phyloP scores from a whole-genome alignment of 2,113 vertebrate species.

The Entomyzon cyanotis region DNA sequence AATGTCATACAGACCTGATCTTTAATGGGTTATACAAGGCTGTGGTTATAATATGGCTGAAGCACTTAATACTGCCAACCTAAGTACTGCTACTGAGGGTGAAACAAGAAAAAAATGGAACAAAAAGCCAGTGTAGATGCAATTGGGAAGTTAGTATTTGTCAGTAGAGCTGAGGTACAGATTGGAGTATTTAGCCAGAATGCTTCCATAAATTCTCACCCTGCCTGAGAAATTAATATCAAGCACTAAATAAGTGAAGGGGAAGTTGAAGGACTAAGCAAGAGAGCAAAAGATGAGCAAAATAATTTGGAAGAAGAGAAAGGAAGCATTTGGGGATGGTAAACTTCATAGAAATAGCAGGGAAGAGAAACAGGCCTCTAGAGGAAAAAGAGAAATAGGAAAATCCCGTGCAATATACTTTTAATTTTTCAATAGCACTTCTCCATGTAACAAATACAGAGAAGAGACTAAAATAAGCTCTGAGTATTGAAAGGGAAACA shows the following conservation, averaged over 20 bases:
- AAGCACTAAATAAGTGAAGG: not conserved
- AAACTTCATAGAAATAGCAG: not conserved
- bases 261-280: not conserved
- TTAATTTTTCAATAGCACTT: conserved; percentile 42
- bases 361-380: not conserved
- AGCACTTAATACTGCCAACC: not conserved
- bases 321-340: not conserved
- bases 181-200: not conserved
- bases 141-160: not conserved
- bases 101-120: not conserved
- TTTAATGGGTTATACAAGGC: conserved; percentile 28
- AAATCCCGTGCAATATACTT: conserved; percentile 47
- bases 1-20: conserved; percentile 29
- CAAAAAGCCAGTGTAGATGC: not conserved
- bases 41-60: not conserved
- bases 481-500: conserved; percentile 42
- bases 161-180: not conserved
- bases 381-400: conserved; percentile 24
- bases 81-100: not conserved
- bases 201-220: not conserved
- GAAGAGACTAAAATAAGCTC: conserved; percentile 47
- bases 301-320: not conserved
- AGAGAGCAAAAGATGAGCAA: not conserved
- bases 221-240: not conserved
- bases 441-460: conserved; percentile 22